Evolutionary conservation across 2,888 invertebrate genomes (phyloP).

Genomic region (Diarsia dahlii): DNA sequence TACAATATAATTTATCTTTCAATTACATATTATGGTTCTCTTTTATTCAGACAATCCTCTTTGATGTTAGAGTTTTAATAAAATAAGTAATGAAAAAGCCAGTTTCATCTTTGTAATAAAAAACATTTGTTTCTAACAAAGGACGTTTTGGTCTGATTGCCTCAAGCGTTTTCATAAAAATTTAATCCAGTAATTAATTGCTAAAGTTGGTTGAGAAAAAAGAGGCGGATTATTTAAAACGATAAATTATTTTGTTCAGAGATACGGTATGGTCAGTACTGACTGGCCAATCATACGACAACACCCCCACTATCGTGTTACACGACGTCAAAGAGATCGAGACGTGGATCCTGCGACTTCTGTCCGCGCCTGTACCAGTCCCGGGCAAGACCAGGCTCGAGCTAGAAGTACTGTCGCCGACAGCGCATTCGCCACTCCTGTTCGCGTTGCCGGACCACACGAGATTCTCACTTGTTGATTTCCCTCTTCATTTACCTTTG

Average conservation of each 20-base stretch:
- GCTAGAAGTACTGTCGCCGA: conserved; percentile 96
- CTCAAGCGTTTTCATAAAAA: conserved; percentile 9
- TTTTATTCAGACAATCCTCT: conserved; percentile 9
- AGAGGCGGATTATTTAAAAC: not conserved
- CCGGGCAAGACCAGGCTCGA: conserved; percentile 97
- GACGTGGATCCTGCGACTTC: conserved; percentile 98
- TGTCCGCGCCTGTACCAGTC: conserved; percentile 99
- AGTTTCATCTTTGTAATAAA: conserved; percentile 12
- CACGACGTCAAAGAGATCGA: conserved; percentile 99
- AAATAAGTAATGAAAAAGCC: conserved; percentile 26
- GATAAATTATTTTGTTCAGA: conserved; percentile 85
- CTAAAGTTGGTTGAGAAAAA: not conserved
- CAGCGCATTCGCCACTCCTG: conserved; percentile 95
- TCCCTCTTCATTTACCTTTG: conserved; percentile 99
- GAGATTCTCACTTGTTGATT: conserved; percentile 98
- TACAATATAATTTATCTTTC: conserved; percentile 20
- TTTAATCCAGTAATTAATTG: not conserved
- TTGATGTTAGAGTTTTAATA: conserved; percentile 36
- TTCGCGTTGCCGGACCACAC: conserved; percentile 99
- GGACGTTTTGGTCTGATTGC: conserved; percentile 29
- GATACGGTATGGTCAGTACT: conserved; percentile 99
- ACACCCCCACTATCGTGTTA: conserved; percentile 96
- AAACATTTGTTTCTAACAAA: conserved; percentile 6
- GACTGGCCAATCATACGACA: conserved; percentile 95
- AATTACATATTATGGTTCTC: not conserved